Conservation (phyloP, 2,888 invertebrate genomes). For the Lagria hirta region DNA sequence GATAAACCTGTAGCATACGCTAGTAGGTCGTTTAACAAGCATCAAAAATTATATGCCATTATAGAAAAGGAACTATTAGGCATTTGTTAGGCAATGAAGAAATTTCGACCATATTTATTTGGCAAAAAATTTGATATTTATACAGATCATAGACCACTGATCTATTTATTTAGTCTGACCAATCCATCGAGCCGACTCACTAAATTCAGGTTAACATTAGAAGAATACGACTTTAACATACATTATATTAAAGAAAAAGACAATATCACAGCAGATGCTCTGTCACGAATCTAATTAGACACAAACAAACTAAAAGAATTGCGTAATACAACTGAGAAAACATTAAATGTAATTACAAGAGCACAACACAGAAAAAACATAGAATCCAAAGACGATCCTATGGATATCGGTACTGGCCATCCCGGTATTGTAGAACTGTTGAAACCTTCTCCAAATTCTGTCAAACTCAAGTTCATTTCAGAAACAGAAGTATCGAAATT, state of each 20-base stretch:
- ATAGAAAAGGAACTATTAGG: slow-evolving; percentile 32
- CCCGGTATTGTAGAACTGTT: background rate
- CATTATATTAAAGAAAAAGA: background rate
- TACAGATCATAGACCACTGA: slow-evolving; percentile 34
- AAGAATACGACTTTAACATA: slow-evolving; percentile 29
- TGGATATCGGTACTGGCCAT: background rate
- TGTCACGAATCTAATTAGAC: too few species aligned
- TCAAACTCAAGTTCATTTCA: background rate
- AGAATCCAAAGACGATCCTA: background rate
- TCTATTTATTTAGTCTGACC: slow-evolving; percentile 33
- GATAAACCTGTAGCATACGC: slow-evolving; percentile 25
- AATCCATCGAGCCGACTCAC: slow-evolving; percentile 36
- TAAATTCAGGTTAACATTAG: slow-evolving; percentile 34
- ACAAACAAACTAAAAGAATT: slow-evolving; percentile 1
- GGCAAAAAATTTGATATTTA: slow-evolving; percentile 29
- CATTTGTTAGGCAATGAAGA: slow-evolving; percentile 31
- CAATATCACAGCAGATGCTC: slow-evolving; percentile 14
- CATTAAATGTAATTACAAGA: too few species aligned
- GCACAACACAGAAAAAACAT: too few species aligned
- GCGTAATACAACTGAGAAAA: background rate
- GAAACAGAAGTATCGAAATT: slow-evolving; percentile 1
- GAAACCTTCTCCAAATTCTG: background rate
- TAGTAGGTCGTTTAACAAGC: slow-evolving; percentile 21
- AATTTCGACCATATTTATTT: slow-evolving; percentile 32
- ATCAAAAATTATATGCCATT: slow-evolving; percentile 21